Conservation (phyloP, 1,140 invertebrate genomes). For the Watersipora subatra region DNA sequence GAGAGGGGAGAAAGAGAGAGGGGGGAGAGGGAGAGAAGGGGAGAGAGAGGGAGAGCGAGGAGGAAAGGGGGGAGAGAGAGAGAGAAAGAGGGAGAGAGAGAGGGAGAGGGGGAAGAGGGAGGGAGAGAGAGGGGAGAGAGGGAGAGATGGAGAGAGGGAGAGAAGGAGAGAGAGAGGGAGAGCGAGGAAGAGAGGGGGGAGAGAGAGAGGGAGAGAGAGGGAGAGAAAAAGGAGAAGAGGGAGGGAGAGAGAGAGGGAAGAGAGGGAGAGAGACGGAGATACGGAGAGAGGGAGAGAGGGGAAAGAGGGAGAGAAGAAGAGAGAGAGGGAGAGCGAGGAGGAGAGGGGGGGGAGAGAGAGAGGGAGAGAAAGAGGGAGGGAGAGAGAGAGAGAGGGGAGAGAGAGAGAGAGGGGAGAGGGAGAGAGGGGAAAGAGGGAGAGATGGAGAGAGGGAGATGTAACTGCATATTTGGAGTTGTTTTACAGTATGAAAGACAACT, state of each 20-base stretch:
- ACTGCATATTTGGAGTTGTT: too few species aligned
- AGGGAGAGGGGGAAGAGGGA: not conserved
- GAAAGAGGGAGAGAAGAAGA: slow-evolving; percentile 1
- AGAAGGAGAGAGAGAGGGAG: too few species aligned
- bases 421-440: not conserved
- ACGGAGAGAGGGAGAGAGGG: not conserved
- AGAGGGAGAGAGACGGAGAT: slow-evolving; percentile 6
- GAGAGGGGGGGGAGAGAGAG: slow-evolving; percentile 4
- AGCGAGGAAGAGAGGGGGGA: too few species aligned
- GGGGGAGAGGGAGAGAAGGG: too few species aligned
- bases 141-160: too few species aligned
- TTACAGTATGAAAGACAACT: too few species aligned
- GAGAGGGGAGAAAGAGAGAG: not conserved
- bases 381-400: not conserved
- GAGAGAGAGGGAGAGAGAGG: slow-evolving; percentile 1
- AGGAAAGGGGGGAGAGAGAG: not conserved
- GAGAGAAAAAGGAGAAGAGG: slow-evolving; percentile 4
- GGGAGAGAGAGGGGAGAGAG: not conserved
- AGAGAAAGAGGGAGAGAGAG: not conserved
- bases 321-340: too few species aligned
- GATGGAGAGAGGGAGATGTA: too few species aligned
- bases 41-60: too few species aligned
- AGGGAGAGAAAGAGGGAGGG: slow-evolving; percentile 5
- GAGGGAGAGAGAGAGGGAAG: slow-evolving; percentile 5
- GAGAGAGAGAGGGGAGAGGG: not conserved